These are phyloP conservation scores for Anisognathus igniventris DNA, from an alignment of 2,797 vertebrate species.

Conservation along the genomic window DNA sequence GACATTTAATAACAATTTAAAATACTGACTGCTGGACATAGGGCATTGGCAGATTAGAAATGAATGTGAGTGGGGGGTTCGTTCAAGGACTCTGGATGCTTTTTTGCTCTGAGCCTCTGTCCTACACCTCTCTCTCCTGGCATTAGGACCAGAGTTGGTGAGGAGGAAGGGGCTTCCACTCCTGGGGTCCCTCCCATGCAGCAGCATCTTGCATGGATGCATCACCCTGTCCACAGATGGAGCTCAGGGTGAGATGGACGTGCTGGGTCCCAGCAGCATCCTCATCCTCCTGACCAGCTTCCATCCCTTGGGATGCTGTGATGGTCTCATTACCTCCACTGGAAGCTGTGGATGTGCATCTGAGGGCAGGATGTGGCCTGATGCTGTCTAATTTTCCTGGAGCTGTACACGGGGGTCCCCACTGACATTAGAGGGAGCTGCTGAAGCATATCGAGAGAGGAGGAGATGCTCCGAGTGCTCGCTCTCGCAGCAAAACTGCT, in stretches of 20 bases:
- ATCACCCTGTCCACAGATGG: accelerated
- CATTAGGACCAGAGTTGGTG: accelerated
- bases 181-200: background rate
- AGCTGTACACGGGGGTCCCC: slow-evolving; percentile 19
- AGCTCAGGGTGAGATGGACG: background rate
- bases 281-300: background rate
- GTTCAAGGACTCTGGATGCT: slow-evolving; percentile 28
- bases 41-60: slow-evolving; percentile 58
- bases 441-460: slow-evolving; percentile 9
- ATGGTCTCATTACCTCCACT: slow-evolving; percentile 10
- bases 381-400: slow-evolving; percentile 37
- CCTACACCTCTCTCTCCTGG: background rate
- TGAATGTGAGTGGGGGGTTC: background rate
- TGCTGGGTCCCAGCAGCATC: background rate
- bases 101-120: background rate
- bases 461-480: background rate
- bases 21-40: slow-evolving; percentile 58
- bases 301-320: accelerated
- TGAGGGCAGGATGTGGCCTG: background rate
- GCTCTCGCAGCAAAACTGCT: background rate
- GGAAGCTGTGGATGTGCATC: background rate
- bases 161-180: background rate
- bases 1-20: slow-evolving; percentile 72
- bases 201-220: background rate
- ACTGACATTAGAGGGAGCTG: slow-evolving; percentile 42